phyloP scores from a whole-genome alignment of 2,888 invertebrate genomes.

The Resseliella maxima region DNA sequence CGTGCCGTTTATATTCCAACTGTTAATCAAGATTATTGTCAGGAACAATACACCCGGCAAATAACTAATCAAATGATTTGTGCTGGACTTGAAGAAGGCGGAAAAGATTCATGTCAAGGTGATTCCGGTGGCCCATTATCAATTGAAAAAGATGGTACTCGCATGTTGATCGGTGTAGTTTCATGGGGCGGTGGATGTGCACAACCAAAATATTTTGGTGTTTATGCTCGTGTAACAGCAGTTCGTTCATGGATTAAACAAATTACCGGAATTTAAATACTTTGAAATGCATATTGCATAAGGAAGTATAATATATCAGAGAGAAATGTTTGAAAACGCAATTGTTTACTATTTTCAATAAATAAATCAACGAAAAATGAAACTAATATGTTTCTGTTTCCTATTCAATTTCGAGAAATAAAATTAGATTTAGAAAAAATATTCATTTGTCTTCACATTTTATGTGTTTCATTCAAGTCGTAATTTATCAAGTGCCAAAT shows the following conservation, averaged over 20 bases:
- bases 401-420: too few species aligned
- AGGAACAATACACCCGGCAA: conserved; percentile 68
- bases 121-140: conserved; percentile 66
- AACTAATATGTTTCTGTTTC: too few species aligned
- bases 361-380: too few species aligned
- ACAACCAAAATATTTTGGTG: conserved; percentile 69
- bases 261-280: background rate
- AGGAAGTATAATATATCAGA: too few species aligned
- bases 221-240: conserved; percentile 67
- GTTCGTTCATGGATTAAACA: conserved; percentile 65
- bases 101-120: conserved; percentile 69
- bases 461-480: too few species aligned
- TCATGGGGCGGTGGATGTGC: conserved; percentile 71
- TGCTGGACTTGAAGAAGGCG: conserved; percentile 71
- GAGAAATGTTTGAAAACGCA: too few species aligned
- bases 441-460: too few species aligned
- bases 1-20: conserved; percentile 71
- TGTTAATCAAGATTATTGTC: conserved; percentile 69
- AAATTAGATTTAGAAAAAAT: too few species aligned
- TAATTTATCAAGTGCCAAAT: too few species aligned
- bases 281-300: background rate
- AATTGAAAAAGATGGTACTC: conserved; percentile 58
- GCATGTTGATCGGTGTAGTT: conserved; percentile 67
- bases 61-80: conserved; percentile 73
- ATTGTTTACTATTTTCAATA: too few species aligned